A percentile compares a stretch with the other conserved stretches of the same genome.
Conservation (phyloP, 2,888 invertebrate genomes). For the Unio delphinus region DNA sequence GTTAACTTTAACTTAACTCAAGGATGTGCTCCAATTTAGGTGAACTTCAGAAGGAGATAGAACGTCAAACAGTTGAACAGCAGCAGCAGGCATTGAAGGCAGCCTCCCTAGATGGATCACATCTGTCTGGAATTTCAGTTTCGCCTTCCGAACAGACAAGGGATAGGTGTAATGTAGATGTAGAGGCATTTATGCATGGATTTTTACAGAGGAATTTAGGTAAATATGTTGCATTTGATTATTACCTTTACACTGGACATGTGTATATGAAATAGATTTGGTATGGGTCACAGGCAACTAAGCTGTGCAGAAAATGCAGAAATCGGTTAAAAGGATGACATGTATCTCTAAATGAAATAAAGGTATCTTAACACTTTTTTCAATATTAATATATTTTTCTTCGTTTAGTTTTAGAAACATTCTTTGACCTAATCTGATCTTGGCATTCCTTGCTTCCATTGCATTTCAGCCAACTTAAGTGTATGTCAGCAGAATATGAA, state of each 20-base stretch:
- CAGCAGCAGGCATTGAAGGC: conserved; percentile 35
- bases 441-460: too few relatives aligned
- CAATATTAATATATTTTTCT: too few relatives aligned
- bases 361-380: too few relatives aligned
- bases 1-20: background rate
- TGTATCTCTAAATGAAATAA: too few relatives aligned
- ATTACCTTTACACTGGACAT: too few relatives aligned
- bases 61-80: conserved; percentile 38
- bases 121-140: conserved; percentile 9
- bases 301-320: too few relatives aligned
- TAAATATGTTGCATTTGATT: conserved; percentile 16
- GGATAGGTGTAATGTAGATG: conserved; percentile 30
- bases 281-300: too few relatives aligned
- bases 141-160: conserved; percentile 4
- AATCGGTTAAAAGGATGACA: too few relatives aligned
- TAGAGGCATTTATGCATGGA: conserved; percentile 54
- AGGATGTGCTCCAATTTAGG: conserved; percentile 19
- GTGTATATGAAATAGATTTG: background rate
- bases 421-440: too few relatives aligned
- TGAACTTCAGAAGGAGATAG: conserved; percentile 52
- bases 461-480: too few relatives aligned
- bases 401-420: too few relatives aligned
- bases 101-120: conserved; percentile 16
- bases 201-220: conserved; percentile 59
- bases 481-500: too few relatives aligned